These are phyloP conservation scores for Temnothorax rugatulus DNA, from an alignment of 2,888 invertebrate genomes.

Conservation along the genomic window DNA sequence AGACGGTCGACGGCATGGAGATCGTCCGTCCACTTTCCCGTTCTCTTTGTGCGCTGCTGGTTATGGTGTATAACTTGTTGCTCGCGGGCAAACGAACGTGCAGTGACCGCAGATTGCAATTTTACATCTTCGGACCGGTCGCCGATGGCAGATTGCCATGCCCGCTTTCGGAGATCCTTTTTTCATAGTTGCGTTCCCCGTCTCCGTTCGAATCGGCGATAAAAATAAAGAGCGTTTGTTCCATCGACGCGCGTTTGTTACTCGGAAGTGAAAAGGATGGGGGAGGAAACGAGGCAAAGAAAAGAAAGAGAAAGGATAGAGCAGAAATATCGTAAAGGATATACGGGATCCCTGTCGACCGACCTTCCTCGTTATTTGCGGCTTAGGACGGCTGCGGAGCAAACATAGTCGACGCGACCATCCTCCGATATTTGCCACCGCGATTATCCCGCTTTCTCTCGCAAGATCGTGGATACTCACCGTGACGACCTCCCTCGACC, in stretches of 20 bases:
- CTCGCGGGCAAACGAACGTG: constrained; percentile 60
- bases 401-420: constrained; percentile 61
- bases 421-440: constrained; percentile 62
- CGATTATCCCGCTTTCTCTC: constrained; percentile 58
- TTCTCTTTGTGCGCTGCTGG: constrained; percentile 55
- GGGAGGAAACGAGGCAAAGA: background rate
- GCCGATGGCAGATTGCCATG: constrained; percentile 33
- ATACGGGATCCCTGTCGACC: constrained; percentile 29
- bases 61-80: constrained; percentile 76
- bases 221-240: constrained; percentile 2
- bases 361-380: constrained; percentile 67
- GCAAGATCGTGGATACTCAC: constrained; percentile 12
- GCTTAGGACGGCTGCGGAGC: constrained; percentile 61
- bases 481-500: constrained; percentile 1
- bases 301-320: constrained; percentile 23
- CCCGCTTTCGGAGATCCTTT: background rate
- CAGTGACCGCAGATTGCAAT: constrained; percentile 55
- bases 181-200: background rate
- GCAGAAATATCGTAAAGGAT: constrained; percentile 33
- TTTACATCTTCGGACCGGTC: constrained; percentile 52
- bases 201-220: constrained; percentile 10
- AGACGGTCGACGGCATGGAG: background rate
- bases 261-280: background rate
- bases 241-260: constrained; percentile 7
- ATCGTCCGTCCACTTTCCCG: constrained; percentile 15